These are phyloP conservation scores for Actinemys pallida DNA, from an alignment of 2,113 vertebrate genomes.

Conservation along the genomic window DNA sequence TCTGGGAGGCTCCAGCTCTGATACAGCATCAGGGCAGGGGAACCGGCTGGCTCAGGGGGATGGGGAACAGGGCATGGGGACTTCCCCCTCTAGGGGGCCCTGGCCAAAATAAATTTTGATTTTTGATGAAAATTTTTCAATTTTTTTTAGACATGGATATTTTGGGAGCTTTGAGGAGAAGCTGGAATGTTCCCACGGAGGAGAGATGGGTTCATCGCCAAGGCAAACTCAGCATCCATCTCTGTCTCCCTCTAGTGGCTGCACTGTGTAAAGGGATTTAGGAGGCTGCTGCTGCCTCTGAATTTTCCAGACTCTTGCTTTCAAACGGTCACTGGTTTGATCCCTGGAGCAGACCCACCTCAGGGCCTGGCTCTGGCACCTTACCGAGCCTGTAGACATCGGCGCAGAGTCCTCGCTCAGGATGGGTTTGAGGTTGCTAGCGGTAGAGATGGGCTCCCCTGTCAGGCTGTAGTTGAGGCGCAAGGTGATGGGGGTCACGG, in stretches of 20 bases:
- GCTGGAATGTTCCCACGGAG: not conserved
- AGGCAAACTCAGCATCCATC: not conserved
- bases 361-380: not conserved
- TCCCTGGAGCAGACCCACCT: not conserved
- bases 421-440: not conserved
- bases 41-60: too few species aligned
- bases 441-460: not conserved
- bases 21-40: too few species aligned
- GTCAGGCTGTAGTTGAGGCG: not conserved
- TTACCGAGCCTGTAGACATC: not conserved
- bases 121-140: not conserved
- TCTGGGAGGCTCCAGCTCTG: too few species aligned
- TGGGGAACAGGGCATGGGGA: not conserved
- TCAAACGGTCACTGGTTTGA: not conserved
- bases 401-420: not conserved
- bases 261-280: not conserved
- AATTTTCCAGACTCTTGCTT: not conserved
- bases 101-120: not conserved
- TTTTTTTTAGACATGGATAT: not conserved
- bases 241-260: not conserved
- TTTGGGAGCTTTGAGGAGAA: not conserved
- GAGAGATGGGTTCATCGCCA: not conserved
- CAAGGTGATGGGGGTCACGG: not conserved
- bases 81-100: too few species aligned
- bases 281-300: too few species aligned